A percentile compares a stretch with the other conserved stretches of the same genome.
Conservation (phyloP, 2,888 invertebrate species). For the Vandiemenella viatica region DNA sequence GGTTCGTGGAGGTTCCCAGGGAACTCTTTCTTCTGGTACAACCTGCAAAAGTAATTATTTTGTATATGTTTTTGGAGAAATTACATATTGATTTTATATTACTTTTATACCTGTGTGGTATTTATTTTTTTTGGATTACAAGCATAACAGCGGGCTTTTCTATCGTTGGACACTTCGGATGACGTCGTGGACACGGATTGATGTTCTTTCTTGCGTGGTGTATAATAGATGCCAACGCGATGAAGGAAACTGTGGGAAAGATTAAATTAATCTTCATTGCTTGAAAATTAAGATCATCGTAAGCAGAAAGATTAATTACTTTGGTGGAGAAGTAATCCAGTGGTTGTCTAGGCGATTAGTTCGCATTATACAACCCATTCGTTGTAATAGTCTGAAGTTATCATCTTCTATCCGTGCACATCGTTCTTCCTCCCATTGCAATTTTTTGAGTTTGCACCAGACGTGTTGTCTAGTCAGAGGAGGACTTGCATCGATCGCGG, state of each 20-base stretch:
- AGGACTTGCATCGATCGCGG: constrained; percentile 48
- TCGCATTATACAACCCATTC: constrained; percentile 48
- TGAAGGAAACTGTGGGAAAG: constrained; percentile 21
- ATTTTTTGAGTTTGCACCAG: constrained; percentile 48
- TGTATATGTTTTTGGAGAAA: too few species aligned
- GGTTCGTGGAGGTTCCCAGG: too few species aligned
- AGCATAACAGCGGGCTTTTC: too few species aligned
- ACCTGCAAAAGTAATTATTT: too few species aligned
- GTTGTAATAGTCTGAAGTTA: constrained; percentile 51
- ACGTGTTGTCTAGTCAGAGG: constrained; percentile 50
- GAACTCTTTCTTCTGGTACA: too few species aligned
- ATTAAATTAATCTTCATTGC: background rate
- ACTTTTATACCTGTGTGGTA: too few species aligned
- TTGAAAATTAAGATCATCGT: background rate
- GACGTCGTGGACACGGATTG: too few species aligned
- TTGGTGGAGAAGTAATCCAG: constrained; percentile 50
- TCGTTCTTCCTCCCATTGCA: constrained; percentile 50
- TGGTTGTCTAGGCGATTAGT: constrained; percentile 49
- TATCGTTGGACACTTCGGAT: too few species aligned
- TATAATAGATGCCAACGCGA: constrained; percentile 17
- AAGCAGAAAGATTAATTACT: constrained; percentile 27
- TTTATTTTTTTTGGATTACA: too few species aligned
- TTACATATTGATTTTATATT: too few species aligned
- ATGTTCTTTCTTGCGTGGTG: background rate
- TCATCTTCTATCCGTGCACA: constrained; percentile 45